Evolutionary conservation across 2,113 vertebrate genomes (phyloP).

Genomic region (Cathartes aura): DNA sequence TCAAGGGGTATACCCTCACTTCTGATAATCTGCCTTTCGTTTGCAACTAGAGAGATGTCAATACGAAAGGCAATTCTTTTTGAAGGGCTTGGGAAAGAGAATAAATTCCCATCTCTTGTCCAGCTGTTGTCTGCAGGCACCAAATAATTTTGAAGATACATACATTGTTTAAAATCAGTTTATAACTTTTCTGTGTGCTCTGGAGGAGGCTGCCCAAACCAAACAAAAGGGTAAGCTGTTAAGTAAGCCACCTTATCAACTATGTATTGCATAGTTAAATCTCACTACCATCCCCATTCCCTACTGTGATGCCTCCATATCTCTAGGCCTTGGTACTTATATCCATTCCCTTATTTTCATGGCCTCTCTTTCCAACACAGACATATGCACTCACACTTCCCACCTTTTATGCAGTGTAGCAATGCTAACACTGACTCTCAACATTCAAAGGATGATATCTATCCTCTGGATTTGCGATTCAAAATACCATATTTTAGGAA

Average conservation of each 20-base stretch:
- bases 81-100: background rate
- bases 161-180: background rate
- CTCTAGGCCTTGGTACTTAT: background rate
- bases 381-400: background rate
- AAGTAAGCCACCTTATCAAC: background rate
- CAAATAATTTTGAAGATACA: background rate
- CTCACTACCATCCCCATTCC: background rate
- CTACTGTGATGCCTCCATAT: background rate
- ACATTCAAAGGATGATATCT: background rate
- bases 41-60: background rate
- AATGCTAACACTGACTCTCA: background rate
- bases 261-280: background rate
- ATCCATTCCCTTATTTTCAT: background rate
- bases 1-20: background rate
- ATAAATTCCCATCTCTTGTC: background rate
- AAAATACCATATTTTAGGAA: background rate
- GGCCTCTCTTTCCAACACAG: background rate
- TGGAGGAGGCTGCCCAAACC: background rate
- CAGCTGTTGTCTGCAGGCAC: background rate
- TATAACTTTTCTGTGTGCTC: background rate
- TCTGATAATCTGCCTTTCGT: background rate
- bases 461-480: background rate
- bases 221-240: background rate
- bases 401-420: background rate
- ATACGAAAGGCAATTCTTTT: background rate